Evolutionary conservation across 2,797 vertebrate species (phyloP).

Genomic region (Gallinago solitaria): DNA sequence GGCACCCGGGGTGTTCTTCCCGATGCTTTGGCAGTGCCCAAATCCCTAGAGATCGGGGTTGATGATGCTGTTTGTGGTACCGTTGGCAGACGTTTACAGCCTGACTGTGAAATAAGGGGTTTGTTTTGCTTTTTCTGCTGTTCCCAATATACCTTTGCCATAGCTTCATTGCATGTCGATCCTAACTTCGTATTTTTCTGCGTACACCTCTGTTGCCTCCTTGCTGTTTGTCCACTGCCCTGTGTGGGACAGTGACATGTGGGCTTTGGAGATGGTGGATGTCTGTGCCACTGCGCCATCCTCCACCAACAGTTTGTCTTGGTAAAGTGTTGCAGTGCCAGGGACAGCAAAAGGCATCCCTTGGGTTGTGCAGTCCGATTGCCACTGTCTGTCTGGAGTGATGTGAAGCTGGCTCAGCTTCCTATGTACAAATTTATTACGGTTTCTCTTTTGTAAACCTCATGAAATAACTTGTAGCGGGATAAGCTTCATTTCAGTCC

Average conservation of each 20-base stretch:
- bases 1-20: background rate
- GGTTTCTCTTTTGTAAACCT: background rate
- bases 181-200: background rate
- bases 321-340: background rate
- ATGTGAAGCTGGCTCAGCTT: background rate
- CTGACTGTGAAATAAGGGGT: background rate
- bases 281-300: background rate
- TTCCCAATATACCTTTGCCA: background rate
- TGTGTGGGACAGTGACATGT: background rate
- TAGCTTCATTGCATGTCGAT: background rate
- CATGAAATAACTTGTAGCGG: background rate
- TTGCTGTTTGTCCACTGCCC: background rate
- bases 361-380: background rate
- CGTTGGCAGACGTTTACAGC: background rate
- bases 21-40: background rate
- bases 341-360: background rate
- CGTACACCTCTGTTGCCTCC: background rate
- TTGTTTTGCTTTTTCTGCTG: background rate
- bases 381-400: background rate
- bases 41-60: rapidly evolving
- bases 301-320: too few relatives aligned
- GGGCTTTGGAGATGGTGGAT: background rate
- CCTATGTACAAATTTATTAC: background rate
- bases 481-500: background rate
- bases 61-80: background rate